Evolutionary conservation across 2,888 invertebrate genomes (phyloP), one percentile per base, ranked within the genome.

Genomic region (Eristalinus sepulchralis): DNA sequence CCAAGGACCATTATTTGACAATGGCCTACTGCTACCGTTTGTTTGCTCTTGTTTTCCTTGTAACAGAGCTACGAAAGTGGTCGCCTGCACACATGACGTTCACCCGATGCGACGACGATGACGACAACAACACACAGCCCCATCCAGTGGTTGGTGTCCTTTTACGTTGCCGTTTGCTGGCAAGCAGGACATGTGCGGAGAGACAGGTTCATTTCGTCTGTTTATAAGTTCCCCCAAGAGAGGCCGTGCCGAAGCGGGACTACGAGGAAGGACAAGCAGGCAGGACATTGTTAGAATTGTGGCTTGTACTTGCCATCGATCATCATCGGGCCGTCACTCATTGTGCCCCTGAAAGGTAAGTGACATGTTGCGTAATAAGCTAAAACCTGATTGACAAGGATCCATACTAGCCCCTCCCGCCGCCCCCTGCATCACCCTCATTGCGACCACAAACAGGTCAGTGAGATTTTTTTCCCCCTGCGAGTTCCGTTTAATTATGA

Each of bases 31-130:
- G 36, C 80, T 71, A 13, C 70, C 75, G 75, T 70, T 70, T 76
- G 76, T 81, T 84, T 84, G 84, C 67, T 76, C 39, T 76, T 84
- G 73, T 80, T 83, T 70, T 83, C 83, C 80, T 83, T 70, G 70
- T 75, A 55, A 83, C 70, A 80, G 47, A 47, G 47, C 47, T 17
- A 47, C 47, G 47, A 47, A 17, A 47, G 47, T 17, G 47, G 47
- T 47, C 17, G 47, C 17, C 47, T 47, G 47, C 47, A 47, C 47
- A 47, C 47, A 47, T 5, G 47, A 47, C 47, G 17, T 47, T 8
- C 47, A 47, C 39, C 47, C 47, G 9, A 1, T 47, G 13, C 53
- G 47, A 22, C 39, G n/a, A 55, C 11, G 1, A 17, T 27, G 71
- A 60, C 24, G 60, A 31, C 17, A 8, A 47, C 47, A 17, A 17